Conservation (phyloP, 2,113 vertebrate species). For the Acrocephalus arundinaceus region DNA sequence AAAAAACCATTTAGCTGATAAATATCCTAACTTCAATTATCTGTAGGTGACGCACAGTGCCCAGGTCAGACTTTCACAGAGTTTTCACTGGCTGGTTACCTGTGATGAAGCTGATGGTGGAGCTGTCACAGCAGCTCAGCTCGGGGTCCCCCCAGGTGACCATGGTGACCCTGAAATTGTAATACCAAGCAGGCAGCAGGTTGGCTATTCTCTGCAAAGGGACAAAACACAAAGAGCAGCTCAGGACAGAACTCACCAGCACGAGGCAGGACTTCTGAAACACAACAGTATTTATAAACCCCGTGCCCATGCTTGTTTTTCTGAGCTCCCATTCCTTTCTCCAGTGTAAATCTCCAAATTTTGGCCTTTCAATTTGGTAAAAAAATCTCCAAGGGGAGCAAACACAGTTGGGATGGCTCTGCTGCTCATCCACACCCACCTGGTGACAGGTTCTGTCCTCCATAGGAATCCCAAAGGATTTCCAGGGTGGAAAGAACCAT, state of each 20-base stretch:
- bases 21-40: neutral
- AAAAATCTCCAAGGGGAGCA: neutral
- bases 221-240: neutral
- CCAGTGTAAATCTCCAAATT: neutral
- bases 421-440: neutral
- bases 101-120: constrained; percentile 92
- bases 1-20: neutral
- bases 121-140: constrained; percentile 89
- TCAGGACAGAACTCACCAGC: neutral
- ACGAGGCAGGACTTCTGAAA: neutral
- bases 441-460: neutral
- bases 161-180: constrained; percentile 96
- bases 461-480: fast-evolving
- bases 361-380: neutral
- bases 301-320: fast-evolving
- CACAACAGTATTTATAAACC: neutral
- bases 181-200: constrained; percentile 93
- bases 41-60: neutral
- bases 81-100: constrained; percentile 66
- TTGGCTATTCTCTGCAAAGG: constrained; percentile 84
- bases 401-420: neutral
- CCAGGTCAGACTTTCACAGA: fast-evolving
- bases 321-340: neutral
- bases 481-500: fast-evolving
- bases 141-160: constrained; percentile 93